Evolutionary conservation across 37 sponge, comb jelly and placozoan species (phyloP).

Genomic region (Axinella damicornis): DNA sequence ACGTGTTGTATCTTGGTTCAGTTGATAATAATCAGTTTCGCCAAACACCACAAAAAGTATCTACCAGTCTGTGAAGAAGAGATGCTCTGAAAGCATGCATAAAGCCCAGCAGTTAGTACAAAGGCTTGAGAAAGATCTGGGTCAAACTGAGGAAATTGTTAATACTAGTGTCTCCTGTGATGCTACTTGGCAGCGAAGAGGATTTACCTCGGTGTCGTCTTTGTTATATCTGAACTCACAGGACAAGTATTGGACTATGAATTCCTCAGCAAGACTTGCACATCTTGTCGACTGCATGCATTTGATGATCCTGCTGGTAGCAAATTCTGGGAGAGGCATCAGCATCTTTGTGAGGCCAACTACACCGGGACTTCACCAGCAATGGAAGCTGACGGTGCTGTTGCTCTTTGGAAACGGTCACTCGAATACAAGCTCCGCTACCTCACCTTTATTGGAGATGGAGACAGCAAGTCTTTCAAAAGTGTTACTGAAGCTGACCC

Average conservation of each 20-base stretch:
- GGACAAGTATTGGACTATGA: conserved; percentile 12
- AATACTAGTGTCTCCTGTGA: too few species aligned
- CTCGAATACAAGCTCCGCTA: conserved; percentile 4
- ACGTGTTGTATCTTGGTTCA: too few species aligned
- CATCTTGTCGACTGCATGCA: neutral
- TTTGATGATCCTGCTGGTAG: neutral
- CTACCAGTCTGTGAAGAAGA: too few species aligned
- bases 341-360: neutral
- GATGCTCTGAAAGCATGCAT: too few species aligned
- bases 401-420: neutral
- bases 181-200: too few species aligned
- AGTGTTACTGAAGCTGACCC: conserved; percentile 17
- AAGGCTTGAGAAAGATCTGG: too few species aligned
- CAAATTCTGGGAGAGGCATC: neutral
- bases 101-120: too few species aligned
- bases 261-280: conserved; percentile 6
- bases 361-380: neutral
- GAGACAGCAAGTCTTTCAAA: conserved; percentile 21
- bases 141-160: too few species aligned
- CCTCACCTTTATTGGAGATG: conserved; percentile 18
- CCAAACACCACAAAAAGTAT: too few species aligned
- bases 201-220: neutral
- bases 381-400: conserved; percentile 28
- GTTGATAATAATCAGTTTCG: too few species aligned
- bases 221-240: neutral